phyloP scores from a whole-genome alignment of 2,113 vertebrate genomes.

The Forbesichthys agassizii region DNA sequence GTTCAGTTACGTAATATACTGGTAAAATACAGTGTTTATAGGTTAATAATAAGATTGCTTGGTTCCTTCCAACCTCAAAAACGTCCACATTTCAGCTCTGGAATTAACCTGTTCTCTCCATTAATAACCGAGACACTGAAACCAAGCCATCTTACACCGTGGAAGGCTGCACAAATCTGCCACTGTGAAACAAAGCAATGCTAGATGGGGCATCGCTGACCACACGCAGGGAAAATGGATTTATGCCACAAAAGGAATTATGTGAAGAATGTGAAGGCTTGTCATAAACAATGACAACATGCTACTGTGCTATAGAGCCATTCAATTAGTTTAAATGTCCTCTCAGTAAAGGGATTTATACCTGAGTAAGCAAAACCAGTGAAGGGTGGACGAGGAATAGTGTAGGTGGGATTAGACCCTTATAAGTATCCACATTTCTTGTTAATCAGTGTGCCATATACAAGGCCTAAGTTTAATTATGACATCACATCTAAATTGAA shows the following conservation, averaged over 20 bases:
- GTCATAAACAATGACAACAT: no score
- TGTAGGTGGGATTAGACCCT: not conserved
- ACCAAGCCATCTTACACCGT: not conserved
- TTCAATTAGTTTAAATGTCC: conserved; percentile 49
- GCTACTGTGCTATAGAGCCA: not conserved
- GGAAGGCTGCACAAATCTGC: conserved; percentile 4
- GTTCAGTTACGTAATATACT: not conserved
- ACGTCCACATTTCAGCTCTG: not conserved
- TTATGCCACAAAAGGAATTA: conserved; percentile 23
- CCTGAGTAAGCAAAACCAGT: conserved; percentile 65
- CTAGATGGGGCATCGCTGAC: conserved; percentile 21
- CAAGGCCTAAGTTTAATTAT: no score
- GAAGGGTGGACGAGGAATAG: not conserved
- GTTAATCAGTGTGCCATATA: no score
- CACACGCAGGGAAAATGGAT: conserved; percentile 28
- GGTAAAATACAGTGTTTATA: not conserved
- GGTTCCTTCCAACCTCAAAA: no score
- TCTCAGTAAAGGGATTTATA: conserved; percentile 45
- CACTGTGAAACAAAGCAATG: conserved; percentile 14
- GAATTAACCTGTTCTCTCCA: not conserved
- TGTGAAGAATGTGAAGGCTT: not conserved
- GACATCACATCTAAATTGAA: no score
- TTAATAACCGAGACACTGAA: not conserved
- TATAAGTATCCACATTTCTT: no score
- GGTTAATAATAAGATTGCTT: no score